A percentile compares a stretch with the other conserved stretches of the same genome.
Conservation (phyloP, 1,140 invertebrate genomes). For the Pseudobourletiella spinata region DNA sequence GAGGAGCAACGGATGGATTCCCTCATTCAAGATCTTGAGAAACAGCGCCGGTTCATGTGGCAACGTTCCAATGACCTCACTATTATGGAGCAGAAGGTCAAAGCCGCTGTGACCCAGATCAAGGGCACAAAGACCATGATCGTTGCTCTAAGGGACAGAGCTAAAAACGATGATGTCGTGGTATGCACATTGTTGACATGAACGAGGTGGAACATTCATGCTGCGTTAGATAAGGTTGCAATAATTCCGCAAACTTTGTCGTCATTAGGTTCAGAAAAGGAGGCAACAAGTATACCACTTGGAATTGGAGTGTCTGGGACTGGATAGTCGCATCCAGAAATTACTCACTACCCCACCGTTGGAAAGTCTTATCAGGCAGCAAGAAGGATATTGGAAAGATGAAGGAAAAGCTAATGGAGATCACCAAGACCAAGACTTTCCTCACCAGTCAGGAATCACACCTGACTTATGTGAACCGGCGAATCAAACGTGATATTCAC, state of each 20-base stretch:
- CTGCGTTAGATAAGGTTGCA: too few species aligned
- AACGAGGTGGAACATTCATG: too few species aligned
- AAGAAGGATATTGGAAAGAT: not conserved
- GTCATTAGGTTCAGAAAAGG: not conserved
- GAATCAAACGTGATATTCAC: not conserved
- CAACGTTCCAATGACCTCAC: not conserved
- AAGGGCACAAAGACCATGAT: slow-evolving; percentile 8
- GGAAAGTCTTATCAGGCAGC: not conserved
- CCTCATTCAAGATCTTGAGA: slow-evolving; percentile 6
- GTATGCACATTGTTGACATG: too few species aligned
- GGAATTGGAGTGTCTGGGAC: not conserved
- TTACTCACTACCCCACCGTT: not conserved
- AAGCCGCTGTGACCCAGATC: not conserved
- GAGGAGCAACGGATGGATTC: slow-evolving; percentile 17
- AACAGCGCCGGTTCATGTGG: not conserved
- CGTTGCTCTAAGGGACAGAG: not conserved
- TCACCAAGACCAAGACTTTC: not conserved
- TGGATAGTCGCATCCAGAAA: slow-evolving; percentile 6
- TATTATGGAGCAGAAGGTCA: not conserved
- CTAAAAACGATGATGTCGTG: slow-evolving; percentile 2
- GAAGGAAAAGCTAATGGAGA: slow-evolving; percentile 1
- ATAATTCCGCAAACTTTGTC: too few species aligned
- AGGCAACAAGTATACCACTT: slow-evolving; percentile 5
- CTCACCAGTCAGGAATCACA: not conserved
- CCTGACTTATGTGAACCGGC: not conserved